These are phyloP conservation scores for Acanthurus leucopareius DNA, from an alignment of 2,797 vertebrate species.

Conservation along the genomic window DNA sequence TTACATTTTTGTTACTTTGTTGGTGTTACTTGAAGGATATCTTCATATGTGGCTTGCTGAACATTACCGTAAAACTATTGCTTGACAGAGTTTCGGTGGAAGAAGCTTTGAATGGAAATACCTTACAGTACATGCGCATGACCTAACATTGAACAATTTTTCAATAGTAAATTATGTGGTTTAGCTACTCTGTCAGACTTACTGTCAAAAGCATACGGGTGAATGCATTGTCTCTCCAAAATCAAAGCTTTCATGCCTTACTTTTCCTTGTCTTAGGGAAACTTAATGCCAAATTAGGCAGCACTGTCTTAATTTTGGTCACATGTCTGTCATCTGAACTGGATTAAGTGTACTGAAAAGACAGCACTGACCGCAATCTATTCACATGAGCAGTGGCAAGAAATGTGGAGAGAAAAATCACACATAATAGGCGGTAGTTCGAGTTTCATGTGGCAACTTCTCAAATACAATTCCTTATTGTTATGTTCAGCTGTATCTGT, in stretches of 20 bases:
- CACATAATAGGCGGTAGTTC: neutral
- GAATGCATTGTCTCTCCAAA: neutral
- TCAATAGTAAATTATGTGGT: neutral
- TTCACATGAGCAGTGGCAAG: conserved; percentile 32
- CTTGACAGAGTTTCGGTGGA: neutral
- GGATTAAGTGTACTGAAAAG: conserved; percentile 23
- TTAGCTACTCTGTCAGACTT: neutral
- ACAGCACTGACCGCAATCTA: neutral
- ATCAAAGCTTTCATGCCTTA: neutral
- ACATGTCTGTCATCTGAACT: conserved; percentile 46
- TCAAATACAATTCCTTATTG: neutral
- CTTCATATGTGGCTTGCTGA: neutral
- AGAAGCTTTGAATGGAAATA: neutral
- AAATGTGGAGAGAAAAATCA: neutral
- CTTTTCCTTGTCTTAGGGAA: conserved; percentile 8
- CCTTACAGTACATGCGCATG: neutral
- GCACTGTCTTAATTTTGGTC: conserved; percentile 36
- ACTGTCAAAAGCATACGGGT: neutral
- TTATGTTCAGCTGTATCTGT: neutral
- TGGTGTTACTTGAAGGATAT: neutral
- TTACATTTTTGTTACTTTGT: neutral
- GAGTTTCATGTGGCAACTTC: neutral
- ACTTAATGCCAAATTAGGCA: conserved; percentile 8
- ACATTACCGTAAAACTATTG: too few relatives aligned
- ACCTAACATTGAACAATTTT: neutral